Conservation (phyloP, 2,113 vertebrate genomes). For the Oncorhynchus clarkii region DNA sequence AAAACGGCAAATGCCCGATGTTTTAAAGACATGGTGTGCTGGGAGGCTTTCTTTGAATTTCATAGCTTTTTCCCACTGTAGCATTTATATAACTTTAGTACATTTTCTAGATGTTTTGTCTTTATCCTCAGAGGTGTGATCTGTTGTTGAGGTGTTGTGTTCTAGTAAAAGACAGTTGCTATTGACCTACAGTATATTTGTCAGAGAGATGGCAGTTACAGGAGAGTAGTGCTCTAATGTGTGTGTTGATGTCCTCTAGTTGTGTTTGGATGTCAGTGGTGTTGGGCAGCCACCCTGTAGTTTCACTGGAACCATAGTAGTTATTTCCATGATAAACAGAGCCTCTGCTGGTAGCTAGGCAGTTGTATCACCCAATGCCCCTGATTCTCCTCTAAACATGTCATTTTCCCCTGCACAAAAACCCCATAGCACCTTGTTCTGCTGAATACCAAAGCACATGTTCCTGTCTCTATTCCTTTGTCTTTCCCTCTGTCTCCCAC, state of each 20-base stretch:
- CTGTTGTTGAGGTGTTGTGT: not conserved
- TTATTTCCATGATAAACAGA: conserved; percentile 53
- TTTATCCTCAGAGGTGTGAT: not conserved
- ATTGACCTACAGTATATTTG: not conserved
- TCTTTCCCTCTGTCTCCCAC: not conserved
- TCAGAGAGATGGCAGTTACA: not conserved
- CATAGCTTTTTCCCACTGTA: not conserved
- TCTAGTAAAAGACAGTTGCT: not conserved
- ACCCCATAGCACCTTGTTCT: conserved; percentile 42
- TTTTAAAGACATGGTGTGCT: conserved; percentile 19
- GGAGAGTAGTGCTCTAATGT: not conserved
- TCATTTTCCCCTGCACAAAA: conserved; percentile 12
- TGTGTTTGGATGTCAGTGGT: conserved; percentile 28
- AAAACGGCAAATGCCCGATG: not conserved
- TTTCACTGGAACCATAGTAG: not conserved
- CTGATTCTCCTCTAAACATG: conserved; percentile 38
- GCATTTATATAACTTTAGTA: not conserved
- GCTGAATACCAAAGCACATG: conserved; percentile 44
- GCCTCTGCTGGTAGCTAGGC: conserved; percentile 50
- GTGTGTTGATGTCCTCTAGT: not conserved
- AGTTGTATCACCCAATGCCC: conserved; percentile 43
- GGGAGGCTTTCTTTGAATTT: not conserved
- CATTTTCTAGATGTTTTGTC: not conserved
- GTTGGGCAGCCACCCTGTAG: conserved; percentile 33
- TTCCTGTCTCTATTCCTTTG: conserved; percentile 13